A percentile compares a stretch with the other conserved stretches of the same genome.
phyloP scores from a whole-genome alignment of 2,797 vertebrate genomes.

The Cossypha dichroa region DNA sequence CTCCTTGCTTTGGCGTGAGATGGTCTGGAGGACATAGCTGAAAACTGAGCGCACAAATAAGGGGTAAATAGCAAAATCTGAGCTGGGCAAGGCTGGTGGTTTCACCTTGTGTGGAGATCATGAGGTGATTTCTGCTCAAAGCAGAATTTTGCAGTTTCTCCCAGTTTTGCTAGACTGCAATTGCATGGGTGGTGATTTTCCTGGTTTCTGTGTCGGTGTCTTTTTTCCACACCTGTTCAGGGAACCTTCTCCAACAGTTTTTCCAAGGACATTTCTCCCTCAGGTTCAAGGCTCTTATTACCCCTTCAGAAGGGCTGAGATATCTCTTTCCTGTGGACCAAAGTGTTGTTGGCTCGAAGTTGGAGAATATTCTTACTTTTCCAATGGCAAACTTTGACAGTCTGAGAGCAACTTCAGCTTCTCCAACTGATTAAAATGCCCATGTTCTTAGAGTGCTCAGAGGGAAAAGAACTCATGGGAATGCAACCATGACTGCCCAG shows the following conservation, averaged over 20 bases:
- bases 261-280: neutral
- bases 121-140: neutral
- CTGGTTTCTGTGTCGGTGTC: neutral
- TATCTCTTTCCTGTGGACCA: neutral
- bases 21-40: neutral
- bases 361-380: neutral
- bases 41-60: neutral
- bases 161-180: neutral
- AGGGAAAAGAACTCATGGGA: neutral
- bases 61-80: neutral
- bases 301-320: neutral
- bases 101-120: neutral
- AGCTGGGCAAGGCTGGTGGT: neutral
- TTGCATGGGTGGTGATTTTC: accelerated
- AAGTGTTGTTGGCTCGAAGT: neutral
- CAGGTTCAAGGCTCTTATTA: neutral
- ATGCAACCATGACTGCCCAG: neutral
- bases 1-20: neutral
- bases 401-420: neutral
- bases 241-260: neutral
- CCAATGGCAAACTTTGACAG: neutral
- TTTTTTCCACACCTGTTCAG: neutral
- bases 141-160: neutral
- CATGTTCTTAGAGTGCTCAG: neutral
- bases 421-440: neutral